Evolutionary conservation across 2,113 vertebrate genomes (phyloP).

Genomic region (Chiloscyllium plagiosum): DNA sequence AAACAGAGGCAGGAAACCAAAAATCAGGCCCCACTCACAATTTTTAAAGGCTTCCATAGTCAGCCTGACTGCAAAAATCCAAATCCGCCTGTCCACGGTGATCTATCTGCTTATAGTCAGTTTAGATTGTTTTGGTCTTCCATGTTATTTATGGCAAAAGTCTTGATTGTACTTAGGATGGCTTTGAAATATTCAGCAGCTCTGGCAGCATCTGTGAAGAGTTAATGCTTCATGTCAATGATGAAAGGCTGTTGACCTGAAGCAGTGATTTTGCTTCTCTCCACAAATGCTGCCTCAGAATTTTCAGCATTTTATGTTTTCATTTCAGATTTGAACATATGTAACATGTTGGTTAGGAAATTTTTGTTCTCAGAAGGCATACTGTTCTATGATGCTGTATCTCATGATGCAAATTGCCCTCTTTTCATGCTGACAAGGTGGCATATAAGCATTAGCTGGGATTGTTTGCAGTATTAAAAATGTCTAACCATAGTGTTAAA

Average conservation of each 20-base stretch:
- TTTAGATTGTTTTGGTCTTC: neutral
- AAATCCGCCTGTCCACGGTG: neutral
- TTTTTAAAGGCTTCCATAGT: too few species aligned
- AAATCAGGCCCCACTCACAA: too few species aligned
- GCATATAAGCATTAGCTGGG: neutral
- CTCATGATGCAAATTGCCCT: neutral
- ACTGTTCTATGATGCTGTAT: neutral
- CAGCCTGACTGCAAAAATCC: too few species aligned
- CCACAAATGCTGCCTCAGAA: neutral
- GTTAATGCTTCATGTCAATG: too few species aligned
- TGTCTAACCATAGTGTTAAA: neutral
- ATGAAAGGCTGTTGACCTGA: neutral
- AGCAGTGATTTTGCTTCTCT: neutral
- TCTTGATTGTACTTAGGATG: neutral
- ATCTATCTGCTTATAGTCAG: neutral
- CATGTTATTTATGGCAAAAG: neutral
- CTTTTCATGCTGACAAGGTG: neutral
- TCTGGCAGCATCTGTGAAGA: too few species aligned
- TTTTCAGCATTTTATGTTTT: neutral
- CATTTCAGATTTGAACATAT: neutral
- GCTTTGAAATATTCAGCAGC: neutral
- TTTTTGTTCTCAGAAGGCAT: neutral
- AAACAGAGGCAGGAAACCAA: too few species aligned
- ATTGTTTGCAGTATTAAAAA: neutral
- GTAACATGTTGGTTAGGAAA: neutral